Conservation (phyloP, 2,888 invertebrate species). For the Heliconius charithonia region DNA sequence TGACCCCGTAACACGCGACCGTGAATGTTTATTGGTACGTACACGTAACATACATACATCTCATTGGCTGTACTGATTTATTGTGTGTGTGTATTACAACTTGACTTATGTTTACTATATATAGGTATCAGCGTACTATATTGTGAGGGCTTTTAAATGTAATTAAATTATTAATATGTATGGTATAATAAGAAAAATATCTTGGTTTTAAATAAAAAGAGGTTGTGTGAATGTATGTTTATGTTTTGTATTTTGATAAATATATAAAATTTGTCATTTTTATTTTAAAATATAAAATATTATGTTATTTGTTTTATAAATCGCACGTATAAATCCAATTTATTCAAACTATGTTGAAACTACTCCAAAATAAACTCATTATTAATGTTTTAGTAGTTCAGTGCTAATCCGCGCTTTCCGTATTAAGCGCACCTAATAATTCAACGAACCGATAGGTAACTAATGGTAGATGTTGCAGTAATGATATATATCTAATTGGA, state of each 20-base stretch:
- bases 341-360: background rate
- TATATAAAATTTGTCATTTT: background rate
- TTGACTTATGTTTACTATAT: background rate
- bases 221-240: background rate
- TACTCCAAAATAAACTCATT: constrained; percentile 8
- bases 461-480: constrained; percentile 17
- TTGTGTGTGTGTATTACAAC: background rate
- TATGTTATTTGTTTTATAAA: background rate
- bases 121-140: background rate
- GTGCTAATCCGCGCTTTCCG: constrained; percentile 11
- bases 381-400: constrained; percentile 1
- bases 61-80: constrained; percentile 20
- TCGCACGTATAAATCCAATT: background rate
- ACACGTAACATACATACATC: constrained; percentile 28
- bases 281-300: background rate
- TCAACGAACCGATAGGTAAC: constrained; percentile 18
- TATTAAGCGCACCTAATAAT: constrained; percentile 12
- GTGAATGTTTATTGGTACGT: constrained; percentile 29
- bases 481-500: constrained; percentile 31
- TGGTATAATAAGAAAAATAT: background rate
- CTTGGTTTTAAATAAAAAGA: background rate
- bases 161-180: too few relatives aligned
- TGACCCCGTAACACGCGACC: constrained; percentile 34
- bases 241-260: background rate
- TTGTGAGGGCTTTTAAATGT: background rate